phyloP scores from a whole-genome alignment of 1,140 invertebrate genomes.

The Pinna nobilis region DNA sequence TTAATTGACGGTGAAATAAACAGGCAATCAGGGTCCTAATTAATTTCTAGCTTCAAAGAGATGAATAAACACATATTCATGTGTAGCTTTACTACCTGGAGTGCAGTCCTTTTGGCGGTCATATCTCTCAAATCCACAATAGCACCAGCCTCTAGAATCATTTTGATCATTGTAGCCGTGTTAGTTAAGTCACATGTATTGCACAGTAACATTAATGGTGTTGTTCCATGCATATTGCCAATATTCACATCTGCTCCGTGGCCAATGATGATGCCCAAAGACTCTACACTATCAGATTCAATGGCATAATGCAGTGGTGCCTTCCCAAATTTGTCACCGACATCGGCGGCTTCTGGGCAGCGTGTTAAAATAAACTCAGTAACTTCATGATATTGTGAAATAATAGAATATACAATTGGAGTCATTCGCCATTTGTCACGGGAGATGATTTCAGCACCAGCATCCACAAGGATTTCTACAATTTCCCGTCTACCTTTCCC shows the following conservation, averaged over 20 bases:
- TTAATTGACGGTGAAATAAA: no score
- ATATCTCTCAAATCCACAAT: conserved; percentile 36
- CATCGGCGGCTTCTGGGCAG: conserved; percentile 12
- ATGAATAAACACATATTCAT: no score
- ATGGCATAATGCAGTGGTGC: conserved; percentile 41
- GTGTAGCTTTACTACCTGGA: conserved; percentile 42
- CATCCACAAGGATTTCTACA: conserved; percentile 34
- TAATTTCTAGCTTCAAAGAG: no score
- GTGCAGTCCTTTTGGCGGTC: conserved; percentile 40
- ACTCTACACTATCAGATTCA: conserved; percentile 24
- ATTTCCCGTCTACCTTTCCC: conserved; percentile 41
- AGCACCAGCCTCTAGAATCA: conserved; percentile 36
- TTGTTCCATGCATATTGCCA: conserved; percentile 30
- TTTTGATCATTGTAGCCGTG: conserved; percentile 10
- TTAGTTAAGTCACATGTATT: neutral
- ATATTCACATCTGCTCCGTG: conserved; percentile 38
- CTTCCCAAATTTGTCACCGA: conserved; percentile 43
- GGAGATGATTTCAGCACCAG: conserved; percentile 38
- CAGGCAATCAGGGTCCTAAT: no score
- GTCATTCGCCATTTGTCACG: conserved; percentile 53
- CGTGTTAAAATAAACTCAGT: conserved; percentile 37
- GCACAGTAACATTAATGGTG: conserved; percentile 42
- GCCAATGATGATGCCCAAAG: conserved; percentile 23
- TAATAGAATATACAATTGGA: conserved; percentile 46
- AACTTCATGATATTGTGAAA: conserved; percentile 38